Evolutionary conservation across 2,888 invertebrate species (phyloP), one percentile per base, ranked within the genome.

Genomic region (Petrolisthes cinctipes): DNA sequence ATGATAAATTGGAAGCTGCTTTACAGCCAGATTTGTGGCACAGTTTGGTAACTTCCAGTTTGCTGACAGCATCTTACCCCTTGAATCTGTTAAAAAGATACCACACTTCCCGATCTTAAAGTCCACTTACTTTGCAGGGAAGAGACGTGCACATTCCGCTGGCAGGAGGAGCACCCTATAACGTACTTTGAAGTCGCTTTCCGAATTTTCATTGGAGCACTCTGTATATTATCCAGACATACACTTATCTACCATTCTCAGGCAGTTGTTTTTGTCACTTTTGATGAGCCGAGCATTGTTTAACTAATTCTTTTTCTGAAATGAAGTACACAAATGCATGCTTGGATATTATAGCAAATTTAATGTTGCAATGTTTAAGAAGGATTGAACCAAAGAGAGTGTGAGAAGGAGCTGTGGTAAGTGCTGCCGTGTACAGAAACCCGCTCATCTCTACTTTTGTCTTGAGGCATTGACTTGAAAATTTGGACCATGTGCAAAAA

Each of bases 91-190:
- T 37, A 37, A 37, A 37, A 37, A 37, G 37, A 37, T 37, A 37
- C 37, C 37, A 37, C 37, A 37, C 37, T 37, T 37, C 37, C 37
- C 37, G 37, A 37, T 37, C 37, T 37, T 37, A 37, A 37, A 37
- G 2, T 37, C 37, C 37, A 37, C 37, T 37, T 37, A 37, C 37
- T n/a, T 75, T 75, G 3, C 83, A 83, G 83, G 75, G 57, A 75
- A 83, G 83, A 75, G 83, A 56, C 75, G 75, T 75, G 75, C 83
- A 53, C 73, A 83, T 83, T 83, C 83, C 75, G 83, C 83, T 83
- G 83, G 83, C 83, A 57, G 83, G 83, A 83, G 83, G 23, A 83
- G 83, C 83, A 83, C 83, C 83, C 51, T 71, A 83, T 54, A 56
- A 54, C 57, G 56, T 83, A 57, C 73, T 17, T 83, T 51, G 56